Conservation (phyloP, 1,140 invertebrate species). For the Gonatopus flavifemur region DNA sequence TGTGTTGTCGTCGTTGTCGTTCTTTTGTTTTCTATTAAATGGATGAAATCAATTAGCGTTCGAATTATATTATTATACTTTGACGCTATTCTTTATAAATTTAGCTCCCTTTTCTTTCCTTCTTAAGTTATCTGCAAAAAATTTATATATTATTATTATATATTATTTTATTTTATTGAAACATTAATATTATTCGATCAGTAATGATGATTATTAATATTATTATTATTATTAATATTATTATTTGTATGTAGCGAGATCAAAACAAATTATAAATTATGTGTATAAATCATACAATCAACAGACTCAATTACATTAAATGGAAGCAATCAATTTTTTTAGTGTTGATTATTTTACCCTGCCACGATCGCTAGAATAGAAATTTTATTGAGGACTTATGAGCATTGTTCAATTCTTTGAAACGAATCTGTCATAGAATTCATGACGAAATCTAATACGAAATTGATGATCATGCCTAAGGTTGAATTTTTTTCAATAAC, state of each 20-base stretch:
- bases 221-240: slow-evolving; percentile 21
- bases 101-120: slow-evolving; percentile 7
- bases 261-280: slow-evolving; percentile 49
- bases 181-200: slow-evolving; percentile 7
- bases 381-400: too few species aligned
- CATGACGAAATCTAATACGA: too few species aligned
- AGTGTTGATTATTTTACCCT: neutral
- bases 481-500: too few species aligned
- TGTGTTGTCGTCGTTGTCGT: too few species aligned
- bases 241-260: slow-evolving; percentile 43
- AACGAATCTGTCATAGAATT: too few species aligned
- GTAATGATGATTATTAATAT: slow-evolving; percentile 23
- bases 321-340: slow-evolving; percentile 16
- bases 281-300: slow-evolving; percentile 39
- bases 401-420: neutral
- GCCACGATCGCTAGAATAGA: too few species aligned
- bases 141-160: slow-evolving; percentile 29
- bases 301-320: slow-evolving; percentile 38
- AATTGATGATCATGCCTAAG: too few species aligned
- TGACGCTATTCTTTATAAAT: neutral
- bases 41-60: neutral
- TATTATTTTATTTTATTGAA: slow-evolving; percentile 10
- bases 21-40: neutral
- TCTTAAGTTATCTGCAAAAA: slow-evolving; percentile 30
- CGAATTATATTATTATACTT: neutral